Evolutionary conservation across 2,113 vertebrate species (phyloP).

Genomic region (Anoura caudifer): DNA sequence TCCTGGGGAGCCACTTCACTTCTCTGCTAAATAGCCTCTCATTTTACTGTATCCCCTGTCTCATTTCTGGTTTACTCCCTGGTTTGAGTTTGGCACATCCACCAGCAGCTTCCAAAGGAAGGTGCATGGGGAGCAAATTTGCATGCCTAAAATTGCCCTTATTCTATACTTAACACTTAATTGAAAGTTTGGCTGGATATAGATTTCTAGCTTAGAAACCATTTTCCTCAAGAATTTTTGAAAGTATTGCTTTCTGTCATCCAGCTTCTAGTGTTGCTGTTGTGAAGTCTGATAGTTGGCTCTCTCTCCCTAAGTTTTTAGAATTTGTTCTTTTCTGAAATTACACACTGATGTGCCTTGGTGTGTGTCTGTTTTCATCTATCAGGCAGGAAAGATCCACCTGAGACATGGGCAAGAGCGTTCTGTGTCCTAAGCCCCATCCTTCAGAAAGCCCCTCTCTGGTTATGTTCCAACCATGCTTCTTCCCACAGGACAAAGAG

Average conservation of each 20-base stretch:
- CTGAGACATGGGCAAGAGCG: neutral
- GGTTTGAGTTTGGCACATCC: neutral
- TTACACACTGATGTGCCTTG: neutral
- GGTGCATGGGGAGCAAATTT: neutral
- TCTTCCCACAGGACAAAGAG: neutral
- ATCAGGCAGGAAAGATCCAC: neutral
- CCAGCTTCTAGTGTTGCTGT: neutral
- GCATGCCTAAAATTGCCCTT: neutral
- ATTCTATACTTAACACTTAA: neutral
- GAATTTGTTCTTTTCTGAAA: constrained; percentile 32
- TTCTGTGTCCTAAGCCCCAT: neutral
- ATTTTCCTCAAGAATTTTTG: neutral
- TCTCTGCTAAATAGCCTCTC: neutral
- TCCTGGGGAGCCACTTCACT: neutral
- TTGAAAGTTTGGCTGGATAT: neutral
- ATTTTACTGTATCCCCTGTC: neutral
- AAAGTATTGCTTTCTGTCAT: neutral
- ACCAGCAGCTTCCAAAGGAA: neutral
- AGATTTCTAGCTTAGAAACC: neutral
- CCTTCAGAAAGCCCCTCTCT: neutral
- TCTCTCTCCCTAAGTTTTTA: neutral
- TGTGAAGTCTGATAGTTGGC: neutral
- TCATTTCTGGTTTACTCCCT: neutral
- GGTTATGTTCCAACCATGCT: neutral
- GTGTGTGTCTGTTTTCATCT: neutral